Evolutionary conservation across 2,113 vertebrate genomes (phyloP).

Genomic region (Eptesicus fuscus): DNA sequence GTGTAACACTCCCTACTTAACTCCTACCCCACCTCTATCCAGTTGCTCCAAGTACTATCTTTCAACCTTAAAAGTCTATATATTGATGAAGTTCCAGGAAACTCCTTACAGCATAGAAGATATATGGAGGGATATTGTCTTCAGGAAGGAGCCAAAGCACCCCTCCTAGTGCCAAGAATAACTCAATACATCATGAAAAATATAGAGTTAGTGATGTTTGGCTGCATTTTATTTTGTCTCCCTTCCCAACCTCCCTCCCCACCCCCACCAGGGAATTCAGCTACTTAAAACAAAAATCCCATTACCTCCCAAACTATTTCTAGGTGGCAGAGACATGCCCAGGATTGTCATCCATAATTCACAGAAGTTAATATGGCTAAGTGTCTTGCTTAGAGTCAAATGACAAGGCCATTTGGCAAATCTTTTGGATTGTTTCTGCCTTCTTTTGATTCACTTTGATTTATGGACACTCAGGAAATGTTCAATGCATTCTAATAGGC

Average conservation of each 20-base stretch:
- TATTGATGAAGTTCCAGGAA: neutral
- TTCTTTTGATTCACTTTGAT: conserved; percentile 1
- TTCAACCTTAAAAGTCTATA: neutral
- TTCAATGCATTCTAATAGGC: neutral
- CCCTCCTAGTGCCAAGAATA: neutral
- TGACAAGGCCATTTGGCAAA: neutral
- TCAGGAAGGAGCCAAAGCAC: neutral
- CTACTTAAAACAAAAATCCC: conserved; percentile 7
- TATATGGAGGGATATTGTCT: neutral
- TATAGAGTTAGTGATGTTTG: conserved; percentile 1
- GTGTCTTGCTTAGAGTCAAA: neutral
- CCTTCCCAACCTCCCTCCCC: neutral
- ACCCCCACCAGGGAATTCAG: neutral
- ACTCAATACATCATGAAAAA: neutral
- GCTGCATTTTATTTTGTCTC: neutral
- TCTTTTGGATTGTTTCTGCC: neutral
- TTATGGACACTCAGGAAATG: neutral
- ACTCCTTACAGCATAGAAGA: neutral
- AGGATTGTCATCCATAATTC: conserved; percentile 9
- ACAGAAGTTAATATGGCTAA: neutral
- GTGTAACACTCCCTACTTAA: neutral
- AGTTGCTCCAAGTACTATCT: neutral
- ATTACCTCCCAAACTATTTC: neutral
- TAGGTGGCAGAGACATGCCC: neutral
- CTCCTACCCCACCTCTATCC: too few relatives aligned